A percentile compares a stretch with the other conserved stretches of the same genome.
Conservation (phyloP, 2,888 invertebrate genomes). For the Lathronympha strigana region DNA sequence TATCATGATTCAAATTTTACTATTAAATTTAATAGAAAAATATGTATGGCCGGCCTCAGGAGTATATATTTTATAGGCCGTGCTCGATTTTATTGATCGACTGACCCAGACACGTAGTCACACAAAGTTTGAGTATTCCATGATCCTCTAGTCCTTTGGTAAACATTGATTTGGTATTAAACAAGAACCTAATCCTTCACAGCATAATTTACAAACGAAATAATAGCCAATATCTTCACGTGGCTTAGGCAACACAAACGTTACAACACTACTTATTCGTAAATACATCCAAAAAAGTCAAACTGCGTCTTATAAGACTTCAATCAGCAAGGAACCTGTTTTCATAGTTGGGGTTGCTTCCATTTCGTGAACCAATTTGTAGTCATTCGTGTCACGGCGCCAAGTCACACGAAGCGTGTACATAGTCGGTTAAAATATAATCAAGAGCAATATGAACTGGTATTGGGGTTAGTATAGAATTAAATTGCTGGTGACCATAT, state of each 20-base stretch:
- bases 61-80: not conserved
- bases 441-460: not conserved
- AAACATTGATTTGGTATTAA: constrained; percentile 35
- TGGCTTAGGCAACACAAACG: constrained; percentile 18
- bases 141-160: constrained; percentile 35
- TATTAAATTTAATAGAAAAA: constrained; percentile 21
- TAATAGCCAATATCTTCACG: constrained; percentile 20
- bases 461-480: not conserved
- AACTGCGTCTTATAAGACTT: constrained; percentile 15
- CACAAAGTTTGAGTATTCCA: constrained; percentile 22
- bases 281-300: constrained; percentile 20
- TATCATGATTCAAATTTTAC: constrained; percentile 14
- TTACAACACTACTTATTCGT: constrained; percentile 14
- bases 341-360: constrained; percentile 4
- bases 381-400: not conserved
- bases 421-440: not conserved
- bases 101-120: constrained; percentile 14
- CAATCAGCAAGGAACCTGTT: constrained; percentile 32
- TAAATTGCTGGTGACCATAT: not conserved
- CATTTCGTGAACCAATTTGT: not conserved
- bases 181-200: constrained; percentile 25
- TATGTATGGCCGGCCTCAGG: not conserved
- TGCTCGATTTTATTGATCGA: constrained; percentile 1
- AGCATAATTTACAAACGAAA: constrained; percentile 17
- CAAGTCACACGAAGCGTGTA: not conserved